Conservation (phyloP, 1,140 invertebrate genomes). For the Daktulosphaira vitifoliae region DNA sequence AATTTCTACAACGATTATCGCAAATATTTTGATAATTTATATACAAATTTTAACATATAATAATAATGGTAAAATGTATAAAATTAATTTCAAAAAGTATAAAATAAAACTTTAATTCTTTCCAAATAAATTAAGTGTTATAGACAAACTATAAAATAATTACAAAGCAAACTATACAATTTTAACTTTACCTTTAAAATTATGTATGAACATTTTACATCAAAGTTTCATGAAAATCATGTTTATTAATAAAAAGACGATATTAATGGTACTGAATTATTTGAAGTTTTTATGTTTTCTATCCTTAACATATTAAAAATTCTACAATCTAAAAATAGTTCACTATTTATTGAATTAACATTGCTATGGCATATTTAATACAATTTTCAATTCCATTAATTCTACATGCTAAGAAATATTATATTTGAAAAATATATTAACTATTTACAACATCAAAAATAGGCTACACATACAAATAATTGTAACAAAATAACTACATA, state of each 20-base stretch:
- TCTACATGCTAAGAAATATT: constrained; percentile 16
- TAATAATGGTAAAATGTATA: constrained; percentile 1
- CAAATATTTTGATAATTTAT: no score
- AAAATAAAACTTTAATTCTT: constrained; percentile 33
- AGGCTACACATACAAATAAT: constrained; percentile 12
- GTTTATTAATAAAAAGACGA: constrained; percentile 15
- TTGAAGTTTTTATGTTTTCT: background rate
- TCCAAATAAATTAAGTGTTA: constrained; percentile 23
- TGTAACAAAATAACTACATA: constrained; percentile 32
- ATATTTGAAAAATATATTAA: constrained; percentile 28
- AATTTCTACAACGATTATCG: no score
- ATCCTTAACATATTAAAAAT: constrained; percentile 20
- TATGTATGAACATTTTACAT: constrained; percentile 17
- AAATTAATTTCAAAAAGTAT: constrained; percentile 27
- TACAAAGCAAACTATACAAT: constrained; percentile 24
- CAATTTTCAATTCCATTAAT: constrained; percentile 13
- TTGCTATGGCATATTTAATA: constrained; percentile 27
- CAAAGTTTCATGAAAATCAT: constrained; percentile 4
- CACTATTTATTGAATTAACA: constrained; percentile 28
- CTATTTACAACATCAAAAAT: constrained; percentile 26
- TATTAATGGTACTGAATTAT: background rate
- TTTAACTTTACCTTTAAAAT: constrained; percentile 8
- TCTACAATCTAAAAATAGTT: constrained; percentile 29
- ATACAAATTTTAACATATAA: background rate
- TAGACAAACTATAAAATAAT: constrained; percentile 25